Evolutionary conservation across 2,888 invertebrate species (phyloP).

Genomic region (Orthosia cruda): DNA sequence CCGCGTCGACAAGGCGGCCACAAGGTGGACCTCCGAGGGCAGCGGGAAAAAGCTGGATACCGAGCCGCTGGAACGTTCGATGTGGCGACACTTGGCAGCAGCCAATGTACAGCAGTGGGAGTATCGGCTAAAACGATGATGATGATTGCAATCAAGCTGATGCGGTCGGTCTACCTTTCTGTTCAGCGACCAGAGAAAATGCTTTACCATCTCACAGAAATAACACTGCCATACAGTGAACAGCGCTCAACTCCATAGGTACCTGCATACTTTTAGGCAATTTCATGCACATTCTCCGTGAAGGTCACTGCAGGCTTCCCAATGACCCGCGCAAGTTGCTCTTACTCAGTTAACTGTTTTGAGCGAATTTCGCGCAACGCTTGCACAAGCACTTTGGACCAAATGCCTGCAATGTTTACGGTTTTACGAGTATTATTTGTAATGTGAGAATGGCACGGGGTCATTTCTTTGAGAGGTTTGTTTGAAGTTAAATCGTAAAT

Average conservation of each 20-base stretch:
- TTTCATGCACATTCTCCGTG: slow-evolving; percentile 61
- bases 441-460: slow-evolving; percentile 47
- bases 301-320: slow-evolving; percentile 62
- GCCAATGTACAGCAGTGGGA: too few relatives aligned
- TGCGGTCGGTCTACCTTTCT: too few relatives aligned
- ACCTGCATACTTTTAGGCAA: slow-evolving; percentile 51
- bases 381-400: slow-evolving; percentile 51
- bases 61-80: too few relatives aligned
- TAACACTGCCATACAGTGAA: neutral
- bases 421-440: slow-evolving; percentile 32
- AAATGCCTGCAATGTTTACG: slow-evolving; percentile 52
- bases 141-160: too few relatives aligned
- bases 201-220: neutral
- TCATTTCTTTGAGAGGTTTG: slow-evolving; percentile 17
- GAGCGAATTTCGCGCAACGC: slow-evolving; percentile 61
- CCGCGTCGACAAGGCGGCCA: too few relatives aligned
- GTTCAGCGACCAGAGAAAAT: too few relatives aligned
- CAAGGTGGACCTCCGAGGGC: too few relatives aligned
- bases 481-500: neutral
- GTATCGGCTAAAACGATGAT: too few relatives aligned
- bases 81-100: too few relatives aligned
- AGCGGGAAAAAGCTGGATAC: too few relatives aligned
- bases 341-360: slow-evolving; percentile 45
- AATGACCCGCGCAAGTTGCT: slow-evolving; percentile 49
- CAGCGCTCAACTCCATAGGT: neutral